Percentiles rank a stretch among this genome's conserved stretches.
Conservation (phyloP, 2,888 invertebrate genomes). For the Latrodectus elegans region DNA sequence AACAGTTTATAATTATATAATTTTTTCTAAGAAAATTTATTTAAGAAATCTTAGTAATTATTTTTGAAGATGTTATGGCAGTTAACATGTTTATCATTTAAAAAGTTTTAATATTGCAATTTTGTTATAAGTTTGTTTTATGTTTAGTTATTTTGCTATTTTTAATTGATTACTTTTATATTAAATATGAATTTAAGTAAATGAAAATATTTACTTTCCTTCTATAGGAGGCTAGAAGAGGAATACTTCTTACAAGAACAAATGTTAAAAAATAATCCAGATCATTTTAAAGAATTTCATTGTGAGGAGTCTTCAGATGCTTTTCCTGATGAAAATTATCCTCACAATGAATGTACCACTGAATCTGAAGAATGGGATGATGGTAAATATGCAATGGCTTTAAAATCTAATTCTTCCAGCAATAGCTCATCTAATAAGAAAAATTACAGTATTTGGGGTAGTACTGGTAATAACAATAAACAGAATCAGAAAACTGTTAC, state of each 20-base stretch:
- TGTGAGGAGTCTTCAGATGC: neutral
- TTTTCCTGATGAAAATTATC: neutral
- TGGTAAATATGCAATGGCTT: neutral
- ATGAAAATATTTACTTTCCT: too few relatives aligned
- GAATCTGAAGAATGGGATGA: neutral
- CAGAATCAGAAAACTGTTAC: too few relatives aligned
- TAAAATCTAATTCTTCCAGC: neutral
- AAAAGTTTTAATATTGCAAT: neutral
- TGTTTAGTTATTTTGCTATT: neutral
- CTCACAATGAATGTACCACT: neutral
- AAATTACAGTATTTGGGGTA: neutral
- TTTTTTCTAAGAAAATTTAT: too few relatives aligned
- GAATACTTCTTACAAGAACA: conserved; percentile 39
- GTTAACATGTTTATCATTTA: neutral
- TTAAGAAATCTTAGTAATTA: neutral
- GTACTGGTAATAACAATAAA: neutral
- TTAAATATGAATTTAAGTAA: too few relatives aligned
- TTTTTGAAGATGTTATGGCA: neutral
- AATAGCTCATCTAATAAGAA: neutral
- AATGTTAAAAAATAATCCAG: conserved; percentile 17
- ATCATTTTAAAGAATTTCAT: conserved; percentile 15
- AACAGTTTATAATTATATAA: too few relatives aligned
- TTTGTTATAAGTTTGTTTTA: neutral
- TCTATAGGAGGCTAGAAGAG: conserved; percentile 29
- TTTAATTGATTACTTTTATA: neutral